phyloP scores from a whole-genome alignment of 2,888 invertebrate genomes.

The Drosophila siamana region DNA sequence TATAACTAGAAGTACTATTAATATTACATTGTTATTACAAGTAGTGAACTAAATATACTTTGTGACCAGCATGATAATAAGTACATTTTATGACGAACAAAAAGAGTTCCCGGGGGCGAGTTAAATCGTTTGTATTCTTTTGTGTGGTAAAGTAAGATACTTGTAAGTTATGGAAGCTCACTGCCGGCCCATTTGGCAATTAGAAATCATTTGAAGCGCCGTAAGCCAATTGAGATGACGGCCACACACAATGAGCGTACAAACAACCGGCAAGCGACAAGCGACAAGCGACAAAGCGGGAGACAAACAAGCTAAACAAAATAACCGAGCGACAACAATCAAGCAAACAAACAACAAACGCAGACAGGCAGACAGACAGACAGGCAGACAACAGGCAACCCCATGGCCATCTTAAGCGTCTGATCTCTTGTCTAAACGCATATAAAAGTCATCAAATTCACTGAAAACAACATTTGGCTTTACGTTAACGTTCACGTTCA shows the following conservation, averaged over 20 bases:
- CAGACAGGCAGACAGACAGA: too few species aligned
- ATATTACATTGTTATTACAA: too few species aligned
- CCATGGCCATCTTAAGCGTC: conserved; percentile 83
- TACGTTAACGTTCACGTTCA: conserved; percentile 62
- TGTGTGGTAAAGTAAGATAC: too few species aligned
- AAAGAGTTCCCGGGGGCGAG: too few species aligned
- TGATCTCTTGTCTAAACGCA: conserved; percentile 83
- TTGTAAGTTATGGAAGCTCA: conserved; percentile 6
- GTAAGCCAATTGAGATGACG: conserved; percentile 73
- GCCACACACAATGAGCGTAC: conserved; percentile 48
- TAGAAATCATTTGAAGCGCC: conserved; percentile 82
- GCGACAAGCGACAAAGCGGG: conserved; percentile 32
- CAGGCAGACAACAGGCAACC: conserved; percentile 47
- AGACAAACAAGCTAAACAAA: conserved; percentile 34
- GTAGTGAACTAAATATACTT: too few species aligned
- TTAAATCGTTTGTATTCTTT: too few species aligned
- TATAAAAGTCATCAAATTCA: conserved; percentile 85
- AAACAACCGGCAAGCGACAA: conserved; percentile 43
- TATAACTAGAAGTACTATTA: too few species aligned
- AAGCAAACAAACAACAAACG: background rate
- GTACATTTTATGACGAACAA: too few species aligned
- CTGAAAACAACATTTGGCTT: conserved; percentile 83
- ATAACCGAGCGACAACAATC: conserved; percentile 16
- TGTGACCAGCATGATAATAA: too few species aligned
- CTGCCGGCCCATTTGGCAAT: conserved; percentile 63